Evolutionary conservation across 1,140 invertebrate genomes (phyloP), one percentile per base, ranked within the genome.

Genomic region (Drosophila lini): DNA sequence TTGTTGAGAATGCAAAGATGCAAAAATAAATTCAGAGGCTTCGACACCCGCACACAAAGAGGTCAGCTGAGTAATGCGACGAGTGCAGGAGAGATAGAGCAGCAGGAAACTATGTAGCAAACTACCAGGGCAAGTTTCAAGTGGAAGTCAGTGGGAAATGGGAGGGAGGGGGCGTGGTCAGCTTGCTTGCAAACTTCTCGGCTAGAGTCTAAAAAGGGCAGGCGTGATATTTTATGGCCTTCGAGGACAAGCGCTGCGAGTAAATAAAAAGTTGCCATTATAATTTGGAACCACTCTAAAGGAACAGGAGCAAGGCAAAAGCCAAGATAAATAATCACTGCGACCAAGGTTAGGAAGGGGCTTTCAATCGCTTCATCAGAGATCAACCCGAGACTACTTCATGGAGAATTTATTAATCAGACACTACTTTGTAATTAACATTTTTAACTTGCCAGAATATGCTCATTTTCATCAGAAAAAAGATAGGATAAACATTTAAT

Each of bases 1-100:
- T 70, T 57, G 77, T 84, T 77, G 78, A 64, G 68, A 86, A 78
- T 71, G 82, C 81, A 83, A 80, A 75, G 84, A 88, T 88, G 83
- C 83, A 88, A 83, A 77, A 89, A 88, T 89, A 89, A 80, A 88
- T 88, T 89, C 67, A 67, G 65, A 69, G 76, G 60, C 67, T 89
- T 83, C 77, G 73, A 80, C 80, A 71, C 80, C 71, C 78, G 58
- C 80, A 56, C 62, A 64, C 58, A 84, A 65, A 75, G 62, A 52
- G 74, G 74, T 64, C 76, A 78, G 59, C 57, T 56, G 41, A 64
- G 62, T 48, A 67, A 58, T 31, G 53, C 56, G 44, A 36, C 15
- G 42, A 38, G 34, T 32, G 58, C 41, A 44, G 36, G 48, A 28
- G 48, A 38, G 41, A 67, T 28, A 47, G 65, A 40, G 28, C 48